Evolutionary conservation across 2,113 vertebrate species (phyloP), one percentile per base, ranked within the genome.

Genomic region (Leucopsar rothschildi): DNA sequence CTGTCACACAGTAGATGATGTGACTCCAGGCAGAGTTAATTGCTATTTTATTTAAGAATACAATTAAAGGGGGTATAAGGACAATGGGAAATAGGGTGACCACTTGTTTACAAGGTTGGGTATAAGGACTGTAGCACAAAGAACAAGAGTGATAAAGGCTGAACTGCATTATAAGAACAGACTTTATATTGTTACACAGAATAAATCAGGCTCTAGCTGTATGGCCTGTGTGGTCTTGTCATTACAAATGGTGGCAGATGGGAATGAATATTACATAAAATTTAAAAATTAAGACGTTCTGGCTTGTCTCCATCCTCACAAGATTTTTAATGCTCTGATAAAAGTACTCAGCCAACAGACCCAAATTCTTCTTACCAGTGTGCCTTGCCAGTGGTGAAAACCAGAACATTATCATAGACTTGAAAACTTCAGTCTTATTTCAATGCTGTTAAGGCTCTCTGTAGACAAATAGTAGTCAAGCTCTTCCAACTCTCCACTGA

Each of bases 121-220:
- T 35, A 13, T 29, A 68, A 72, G 59, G 31, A 66, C 22, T 47
- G 40, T 8, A 72, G 6, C 0, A 0, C 12, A 28, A 91, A 63
- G 23, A 91, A 15, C 9, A 47, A 35, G 69, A 88, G 15, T 27
- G n/a, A 27, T 37, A 28, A 83, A 23, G 42, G 10, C 6, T 60
- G 55, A 81, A 52, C n/a, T 0, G 0, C 20, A 7, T 35, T 24
- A 3, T 40, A 40, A 57, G n/a, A 76, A 9, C 10, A 59, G 35
- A 28, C 9, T 39, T 65, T 24, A 10, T 52, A n/a, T 66, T 57
- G n/a, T 71, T 37, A 25, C 21, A 72, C 24, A 37, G 50, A 81
- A n/a, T 47, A 55, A 72, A 78, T 73, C 18, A 52, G 21, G 18
- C 27, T 60, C 11, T 21, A 65, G 10, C 5, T 39, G 18, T 35